Conservation (phyloP, 2,888 invertebrate species). For the Gymnosoma rotundatum region DNA sequence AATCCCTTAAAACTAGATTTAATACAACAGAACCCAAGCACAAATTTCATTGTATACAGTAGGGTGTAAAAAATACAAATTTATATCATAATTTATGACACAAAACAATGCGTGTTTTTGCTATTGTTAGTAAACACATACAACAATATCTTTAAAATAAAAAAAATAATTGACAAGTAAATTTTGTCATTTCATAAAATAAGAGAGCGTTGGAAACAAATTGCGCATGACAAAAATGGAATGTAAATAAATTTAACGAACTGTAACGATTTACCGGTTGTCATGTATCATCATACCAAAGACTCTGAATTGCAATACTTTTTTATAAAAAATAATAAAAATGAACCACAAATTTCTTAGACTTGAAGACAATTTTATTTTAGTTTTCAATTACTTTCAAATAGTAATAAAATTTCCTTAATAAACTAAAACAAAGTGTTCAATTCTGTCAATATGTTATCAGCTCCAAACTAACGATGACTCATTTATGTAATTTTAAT, state of each 20-base stretch:
- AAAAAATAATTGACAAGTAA: conserved; percentile 28
- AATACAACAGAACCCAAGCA: background rate
- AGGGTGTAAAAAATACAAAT: conserved; percentile 32
- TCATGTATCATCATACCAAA: conserved; percentile 2
- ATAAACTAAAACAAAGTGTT: background rate
- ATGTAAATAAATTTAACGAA: conserved; percentile 36
- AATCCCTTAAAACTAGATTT: background rate
- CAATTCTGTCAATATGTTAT: background rate
- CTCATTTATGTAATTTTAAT: conserved; percentile 17
- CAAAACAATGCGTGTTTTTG: conserved; percentile 40
- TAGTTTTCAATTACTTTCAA: background rate
- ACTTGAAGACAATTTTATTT: background rate
- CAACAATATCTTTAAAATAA: background rate
- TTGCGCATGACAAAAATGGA: conserved; percentile 61
- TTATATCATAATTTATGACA: conserved; percentile 46
- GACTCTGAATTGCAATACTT: conserved; percentile 34
- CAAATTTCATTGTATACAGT: background rate
- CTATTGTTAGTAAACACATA: background rate
- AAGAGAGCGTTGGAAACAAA: conserved; percentile 26
- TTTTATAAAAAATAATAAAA: conserved; percentile 19
- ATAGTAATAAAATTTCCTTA: background rate
- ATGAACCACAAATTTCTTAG: background rate
- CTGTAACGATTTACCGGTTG: conserved; percentile 61
- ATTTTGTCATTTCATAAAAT: conserved; percentile 28
- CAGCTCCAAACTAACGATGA: conserved; percentile 1